Evolutionary conservation across 1,140 invertebrate genomes (phyloP), one percentile per base, ranked within the genome.

Genomic region (Andricus grossulariae): DNA sequence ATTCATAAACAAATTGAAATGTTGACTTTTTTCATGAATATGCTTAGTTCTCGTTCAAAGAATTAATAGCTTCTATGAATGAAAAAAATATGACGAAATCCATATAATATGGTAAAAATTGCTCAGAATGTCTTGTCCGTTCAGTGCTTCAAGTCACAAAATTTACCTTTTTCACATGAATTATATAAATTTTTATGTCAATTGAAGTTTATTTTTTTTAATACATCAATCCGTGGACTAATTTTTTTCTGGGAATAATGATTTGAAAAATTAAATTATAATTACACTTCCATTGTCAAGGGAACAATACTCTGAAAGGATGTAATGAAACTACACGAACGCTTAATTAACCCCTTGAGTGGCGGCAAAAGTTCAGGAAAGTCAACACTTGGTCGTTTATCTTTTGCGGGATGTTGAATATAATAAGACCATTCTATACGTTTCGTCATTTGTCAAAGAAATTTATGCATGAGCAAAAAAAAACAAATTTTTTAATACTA

Each of bases 301-400:
- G 60, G 60, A 66, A 66, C 60, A 66, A 66, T 66, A 39, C 16
- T 3, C 60, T 39, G 16, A 16, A 39, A 66, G 60, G 60, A 66
- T 66, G 45, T 39, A 66, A 66, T 66, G 60, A 66, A 32, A 66
- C 60, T 66, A 66, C 60, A 66, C 4, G 60, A 66, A 16, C 60
- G 60, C 25, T 66, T 66, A 66, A 66, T 66, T 66, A 66, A 66
- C 60, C 60, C 60, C 60, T 39, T 66, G 60, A 66, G 60, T 66
- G 60, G 25, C 60, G 60, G 32, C 60, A 66, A 39, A 66, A 66
- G 60, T 66, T 66, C 25, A 66, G 60, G 6, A 25, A 66, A 66
- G 60, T 66, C 60, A 45, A 66, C 60, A 16, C 60, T n/a, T 66
- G 60, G 60, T 66, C 60, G 60, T 66, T 66, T 39, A 66, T 66